Evolutionary conservation across 2,797 vertebrate genomes (phyloP), one percentile per base, ranked within the genome.

Genomic region (Mus spretus): DNA sequence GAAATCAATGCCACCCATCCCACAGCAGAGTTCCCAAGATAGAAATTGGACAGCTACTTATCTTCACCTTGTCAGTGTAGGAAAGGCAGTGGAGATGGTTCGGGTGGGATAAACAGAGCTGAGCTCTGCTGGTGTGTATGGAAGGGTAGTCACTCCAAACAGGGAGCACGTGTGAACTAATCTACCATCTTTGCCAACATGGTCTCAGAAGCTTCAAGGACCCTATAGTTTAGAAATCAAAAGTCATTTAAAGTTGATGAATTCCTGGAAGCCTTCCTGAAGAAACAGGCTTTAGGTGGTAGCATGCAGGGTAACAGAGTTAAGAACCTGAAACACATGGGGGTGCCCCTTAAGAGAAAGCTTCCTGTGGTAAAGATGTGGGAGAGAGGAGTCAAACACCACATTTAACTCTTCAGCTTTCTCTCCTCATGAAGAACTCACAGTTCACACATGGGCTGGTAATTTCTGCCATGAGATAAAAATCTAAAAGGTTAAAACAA

Each of bases 381-480:
- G 50, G 88, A 50, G 28, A 70, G 40, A 94, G 80, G 20, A 44
- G 11, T 85, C 44, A 6, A 77, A 65, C 1, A 83, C 55, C 28
- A 93, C 89, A 95, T 85, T 61, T 13, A 80, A 3, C 0, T 26
- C 78, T 63, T 65, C 20, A 65, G 28, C 40, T 89, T 86, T 40
- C 15, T 44, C 34, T 57, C 53, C 92, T 96, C 82, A 4, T 90
- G 57, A 90, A 79, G 87, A 19, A 82, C 2, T 80, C 75, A 97
- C 57, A 26, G 61, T 91, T 92, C 93, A 31, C 6, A 79, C 22
- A 20, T 0, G 74, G 70, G n/a, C 61, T 96, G 80, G 79, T 87
- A 83, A 83, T 93, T 93, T 96, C 79, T 57, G 26, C 40, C 59
- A 59, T 70, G 80, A 86, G 63, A 70, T 79, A 74, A 63, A 96